Base-by-base conservation (phyloP, 2,113 vertebrate species). In the Apaloderma vittatum region DNA sequence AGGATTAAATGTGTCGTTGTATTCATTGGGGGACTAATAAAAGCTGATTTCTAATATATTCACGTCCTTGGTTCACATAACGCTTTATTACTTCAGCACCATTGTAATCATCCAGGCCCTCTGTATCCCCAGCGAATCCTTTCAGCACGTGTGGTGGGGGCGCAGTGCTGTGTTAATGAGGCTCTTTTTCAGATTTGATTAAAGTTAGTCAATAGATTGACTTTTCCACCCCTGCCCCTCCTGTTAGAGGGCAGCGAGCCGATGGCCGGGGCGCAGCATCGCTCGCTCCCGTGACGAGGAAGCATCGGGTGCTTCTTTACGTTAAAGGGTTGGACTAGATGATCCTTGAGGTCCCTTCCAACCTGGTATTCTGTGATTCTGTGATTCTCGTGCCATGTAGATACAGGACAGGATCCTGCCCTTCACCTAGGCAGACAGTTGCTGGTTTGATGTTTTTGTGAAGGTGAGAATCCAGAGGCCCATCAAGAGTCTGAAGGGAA, bases 251-350 rank as follows among this genome's bases (percentile, higher is more conserved):
- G 55, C 49, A 62, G 71, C 49, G 20, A 0, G 3, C 21, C 19
- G 84, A 30, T 23, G 77, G 63, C 21, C 19, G 43, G 22, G 61
- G 67, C 8, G 12, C 71, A 24, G 79, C 66, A 0, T 36, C 65
- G 6, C 30, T 14, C 43, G 23, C 45, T 83, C 30, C 51, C 1
- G 0, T 1, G 0, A 3, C 34, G 3, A 15, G 3, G 49, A 43
- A 63, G 61, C 51, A 12, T 8, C 66, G 24, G 9, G 15, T 36
- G 58, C 58, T 29, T 26, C 40, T 40, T 40, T 40, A 40, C 40
- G 40, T 40, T 40, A 40, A 40, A 40, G 40, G 40, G 40, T 40
- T 40, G 40, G 40, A 12, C 40, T 40, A 40, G 40, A 40, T 40
- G 40, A 40, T 40, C 40, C 40, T 40, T 40, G 11, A 40, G 40